Conservation (phyloP, 2,888 invertebrate species). For the Spilarctia lutea region DNA sequence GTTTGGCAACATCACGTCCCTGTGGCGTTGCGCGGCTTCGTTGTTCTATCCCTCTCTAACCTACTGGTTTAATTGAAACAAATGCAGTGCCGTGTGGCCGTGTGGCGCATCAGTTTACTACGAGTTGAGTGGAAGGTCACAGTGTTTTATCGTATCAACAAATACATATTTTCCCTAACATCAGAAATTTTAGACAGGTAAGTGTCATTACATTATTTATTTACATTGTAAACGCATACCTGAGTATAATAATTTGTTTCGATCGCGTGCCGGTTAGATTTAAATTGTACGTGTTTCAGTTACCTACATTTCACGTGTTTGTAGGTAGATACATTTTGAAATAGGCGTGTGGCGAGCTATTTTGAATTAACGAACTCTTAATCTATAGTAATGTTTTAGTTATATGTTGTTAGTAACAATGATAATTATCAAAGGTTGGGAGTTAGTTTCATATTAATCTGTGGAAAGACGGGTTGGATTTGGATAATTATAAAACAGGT, state of each 20-base stretch:
- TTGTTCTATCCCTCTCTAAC: constrained; percentile 47
- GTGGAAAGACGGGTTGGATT: not conserved
- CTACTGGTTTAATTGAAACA: constrained; percentile 34
- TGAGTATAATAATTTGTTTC: not conserved
- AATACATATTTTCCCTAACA: constrained; percentile 34
- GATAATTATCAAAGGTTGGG: not conserved
- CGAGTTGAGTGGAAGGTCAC: constrained; percentile 58
- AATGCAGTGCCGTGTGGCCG: constrained; percentile 44
- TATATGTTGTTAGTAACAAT: no score
- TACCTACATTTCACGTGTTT: not conserved
- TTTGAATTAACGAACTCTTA: not conserved
- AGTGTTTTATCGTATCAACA: constrained; percentile 53
- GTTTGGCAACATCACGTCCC: constrained; percentile 58
- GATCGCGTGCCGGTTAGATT: not conserved
- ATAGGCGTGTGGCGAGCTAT: not conserved
- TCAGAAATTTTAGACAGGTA: constrained; percentile 32
- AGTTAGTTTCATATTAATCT: not conserved
- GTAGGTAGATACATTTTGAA: not conserved
- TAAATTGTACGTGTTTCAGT: not conserved
- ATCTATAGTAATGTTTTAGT: not conserved
- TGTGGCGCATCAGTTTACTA: constrained; percentile 63
- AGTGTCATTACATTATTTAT: constrained; percentile 26
- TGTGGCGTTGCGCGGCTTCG: constrained; percentile 52
- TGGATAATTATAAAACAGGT: not conserved
- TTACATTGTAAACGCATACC: not conserved